Evolutionary conservation across 2,888 invertebrate genomes (phyloP).

Genomic region (Pollenia labialis): DNA sequence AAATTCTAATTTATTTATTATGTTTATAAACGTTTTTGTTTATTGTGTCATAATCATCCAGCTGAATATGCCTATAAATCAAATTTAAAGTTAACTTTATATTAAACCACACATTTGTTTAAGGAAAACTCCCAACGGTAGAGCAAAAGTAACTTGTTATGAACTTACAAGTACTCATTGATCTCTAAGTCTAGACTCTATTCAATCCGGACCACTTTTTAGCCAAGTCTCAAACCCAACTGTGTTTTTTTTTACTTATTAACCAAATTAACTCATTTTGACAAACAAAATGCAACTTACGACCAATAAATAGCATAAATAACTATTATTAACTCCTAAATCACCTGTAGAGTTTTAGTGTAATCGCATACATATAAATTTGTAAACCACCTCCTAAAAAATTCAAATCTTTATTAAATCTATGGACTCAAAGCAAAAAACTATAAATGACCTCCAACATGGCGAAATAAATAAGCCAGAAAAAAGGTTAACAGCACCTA

Average conservation of each 20-base stretch:
- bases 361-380: constrained; percentile 59
- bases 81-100: too few relatives aligned
- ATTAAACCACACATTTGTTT: too few relatives aligned
- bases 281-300: constrained; percentile 53
- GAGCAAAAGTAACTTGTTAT: too few relatives aligned
- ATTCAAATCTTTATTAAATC: constrained; percentile 53
- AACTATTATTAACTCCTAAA: constrained; percentile 56
- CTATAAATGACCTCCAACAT: constrained; percentile 70
- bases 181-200: background rate
- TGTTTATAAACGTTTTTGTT: too few relatives aligned
- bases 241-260: background rate
- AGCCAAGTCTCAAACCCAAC: background rate
- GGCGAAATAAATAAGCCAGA: constrained; percentile 7
- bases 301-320: constrained; percentile 64
- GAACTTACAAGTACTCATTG: too few relatives aligned
- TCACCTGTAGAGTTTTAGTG: constrained; percentile 60
- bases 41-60: too few relatives aligned
- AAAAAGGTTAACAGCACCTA: constrained; percentile 71
- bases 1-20: too few relatives aligned
- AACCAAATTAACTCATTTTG: constrained; percentile 45
- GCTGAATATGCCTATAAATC: too few relatives aligned
- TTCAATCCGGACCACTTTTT: background rate
- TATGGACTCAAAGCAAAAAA: constrained; percentile 39
- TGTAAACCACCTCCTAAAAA: constrained; percentile 31
- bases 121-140: too few relatives aligned